Evolutionary conservation across 2,797 vertebrate genomes (phyloP).

Genomic region (Xenentodon cancila): DNA sequence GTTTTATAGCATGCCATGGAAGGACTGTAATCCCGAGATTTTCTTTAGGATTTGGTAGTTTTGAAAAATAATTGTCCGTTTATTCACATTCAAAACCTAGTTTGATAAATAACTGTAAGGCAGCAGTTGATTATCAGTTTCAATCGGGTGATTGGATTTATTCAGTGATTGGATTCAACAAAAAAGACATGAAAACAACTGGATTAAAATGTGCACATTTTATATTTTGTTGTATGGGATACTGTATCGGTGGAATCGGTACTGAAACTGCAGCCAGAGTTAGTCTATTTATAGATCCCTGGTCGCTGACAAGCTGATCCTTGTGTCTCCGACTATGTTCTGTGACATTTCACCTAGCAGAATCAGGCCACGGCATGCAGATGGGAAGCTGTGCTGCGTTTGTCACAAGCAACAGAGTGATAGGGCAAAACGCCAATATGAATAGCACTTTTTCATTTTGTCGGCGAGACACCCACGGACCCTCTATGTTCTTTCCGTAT

Average conservation of each 20-base stretch:
- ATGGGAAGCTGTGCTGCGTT: not conserved
- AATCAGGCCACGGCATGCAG: not conserved
- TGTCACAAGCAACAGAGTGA: not conserved
- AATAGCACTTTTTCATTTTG: not conserved
- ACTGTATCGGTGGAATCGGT: no score
- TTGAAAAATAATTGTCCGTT: not conserved
- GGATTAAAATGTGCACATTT: no score
- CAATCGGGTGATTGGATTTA: not conserved
- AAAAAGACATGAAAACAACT: not conserved
- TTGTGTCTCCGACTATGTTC: not conserved
- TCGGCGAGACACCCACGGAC: no score
- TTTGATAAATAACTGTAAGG: not conserved
- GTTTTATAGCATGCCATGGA: no score
- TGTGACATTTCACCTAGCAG: slow-evolving; percentile 1
- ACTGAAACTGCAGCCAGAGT: not conserved
- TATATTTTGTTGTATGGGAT: no score
- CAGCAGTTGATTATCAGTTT: not conserved
- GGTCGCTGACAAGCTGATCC: not conserved
- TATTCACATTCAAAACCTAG: not conserved
- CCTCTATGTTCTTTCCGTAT: no score
- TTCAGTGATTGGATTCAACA: not conserved
- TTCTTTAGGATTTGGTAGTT: not conserved
- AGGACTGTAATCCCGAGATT: no score
- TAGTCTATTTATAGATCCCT: not conserved
- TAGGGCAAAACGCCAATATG: not conserved